Percentiles rank a stretch among this genome's conserved stretches.
Conservation (phyloP, 2,888 invertebrate species). For the Caenorhabditis sp. region DNA sequence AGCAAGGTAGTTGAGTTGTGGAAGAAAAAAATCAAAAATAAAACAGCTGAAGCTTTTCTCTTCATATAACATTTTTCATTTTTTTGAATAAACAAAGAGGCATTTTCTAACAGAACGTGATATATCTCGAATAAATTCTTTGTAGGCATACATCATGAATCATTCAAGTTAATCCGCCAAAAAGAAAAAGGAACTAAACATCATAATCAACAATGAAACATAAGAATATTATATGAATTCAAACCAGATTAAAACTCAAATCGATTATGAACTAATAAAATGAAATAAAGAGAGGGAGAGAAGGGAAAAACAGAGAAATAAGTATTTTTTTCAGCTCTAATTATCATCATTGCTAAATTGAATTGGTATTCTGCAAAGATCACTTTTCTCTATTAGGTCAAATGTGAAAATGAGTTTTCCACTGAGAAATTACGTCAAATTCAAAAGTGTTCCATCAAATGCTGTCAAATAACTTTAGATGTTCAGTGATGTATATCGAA, state of each 20-base stretch:
- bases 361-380: neutral
- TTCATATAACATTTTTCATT: too few species aligned
- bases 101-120: neutral
- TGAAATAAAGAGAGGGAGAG: neutral
- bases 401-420: neutral
- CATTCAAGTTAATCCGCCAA: neutral
- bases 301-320: neutral
- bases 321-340: neutral
- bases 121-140: neutral
- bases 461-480: neutral
- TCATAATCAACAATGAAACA: neutral
- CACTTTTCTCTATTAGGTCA: neutral
- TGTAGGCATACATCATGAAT: neutral
- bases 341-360: neutral
- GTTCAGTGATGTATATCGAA: neutral
- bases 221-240: neutral
- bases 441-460: too few species aligned
- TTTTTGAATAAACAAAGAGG: too few species aligned
- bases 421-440: too few species aligned
- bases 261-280: neutral
- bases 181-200: neutral
- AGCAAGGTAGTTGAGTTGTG: too few species aligned
- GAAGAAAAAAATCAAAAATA: too few species aligned
- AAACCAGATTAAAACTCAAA: neutral
- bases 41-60: too few species aligned